A percentile compares a stretch with the other conserved stretches of the same genome.
These are phyloP conservation scores for Steinernema hermaphroditum DNA, from an alignment of 2,888 invertebrate genomes.

Conservation along the genomic window DNA sequence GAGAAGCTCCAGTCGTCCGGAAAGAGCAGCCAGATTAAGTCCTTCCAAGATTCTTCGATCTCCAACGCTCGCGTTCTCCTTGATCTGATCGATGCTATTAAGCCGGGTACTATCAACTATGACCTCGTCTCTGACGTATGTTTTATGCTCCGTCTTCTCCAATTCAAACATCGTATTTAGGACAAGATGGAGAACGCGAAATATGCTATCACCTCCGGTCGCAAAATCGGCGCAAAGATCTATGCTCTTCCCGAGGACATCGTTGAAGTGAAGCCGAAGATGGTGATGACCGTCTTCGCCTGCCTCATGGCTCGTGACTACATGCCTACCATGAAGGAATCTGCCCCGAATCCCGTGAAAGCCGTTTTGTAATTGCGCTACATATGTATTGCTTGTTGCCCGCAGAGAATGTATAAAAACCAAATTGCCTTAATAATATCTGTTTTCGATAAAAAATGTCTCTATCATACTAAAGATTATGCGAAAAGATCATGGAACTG, in stretches of 20 bases:
- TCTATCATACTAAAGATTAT: too few relatives aligned
- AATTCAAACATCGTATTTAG: conserved; percentile 32
- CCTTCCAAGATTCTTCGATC: conserved; percentile 81
- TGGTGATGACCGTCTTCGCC: conserved; percentile 99
- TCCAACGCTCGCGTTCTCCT: conserved; percentile 87
- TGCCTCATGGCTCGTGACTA: conserved; percentile 97
- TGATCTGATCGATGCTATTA: conserved; percentile 93
- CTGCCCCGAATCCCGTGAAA: not conserved
- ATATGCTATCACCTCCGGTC: conserved; percentile 95
- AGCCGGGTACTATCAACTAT: conserved; percentile 91
- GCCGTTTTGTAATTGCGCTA: not conserved
- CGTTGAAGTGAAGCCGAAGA: conserved; percentile 92
- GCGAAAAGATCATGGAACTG: too few relatives aligned
- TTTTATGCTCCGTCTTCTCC: not conserved
- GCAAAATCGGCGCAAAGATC: conserved; percentile 93
- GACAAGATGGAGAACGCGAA: conserved; percentile 83
- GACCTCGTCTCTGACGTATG: conserved; percentile 76
- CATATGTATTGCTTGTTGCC: not conserved
- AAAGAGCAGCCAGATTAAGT: conserved; percentile 68
- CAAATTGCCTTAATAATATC: too few relatives aligned
- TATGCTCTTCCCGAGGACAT: conserved; percentile 98
- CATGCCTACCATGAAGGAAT: conserved; percentile 80
- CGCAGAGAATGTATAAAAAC: too few relatives aligned
- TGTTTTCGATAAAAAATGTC: too few relatives aligned
- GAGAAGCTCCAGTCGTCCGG: conserved; percentile 73